A percentile compares a stretch with the other conserved stretches of the same genome.
Evolutionary conservation across 2,888 invertebrate genomes (phyloP).

Genomic region (Branchellion lobata): DNA sequence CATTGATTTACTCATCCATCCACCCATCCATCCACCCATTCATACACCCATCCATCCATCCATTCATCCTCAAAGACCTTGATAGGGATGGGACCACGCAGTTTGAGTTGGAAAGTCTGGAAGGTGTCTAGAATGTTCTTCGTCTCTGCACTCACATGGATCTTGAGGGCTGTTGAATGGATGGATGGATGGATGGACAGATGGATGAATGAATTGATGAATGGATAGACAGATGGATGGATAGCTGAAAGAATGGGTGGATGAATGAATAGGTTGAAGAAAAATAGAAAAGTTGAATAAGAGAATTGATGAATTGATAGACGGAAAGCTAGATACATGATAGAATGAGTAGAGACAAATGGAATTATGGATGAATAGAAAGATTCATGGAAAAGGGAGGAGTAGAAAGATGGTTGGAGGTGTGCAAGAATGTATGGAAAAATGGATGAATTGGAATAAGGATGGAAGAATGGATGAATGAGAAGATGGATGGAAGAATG

Average conservation of each 20-base stretch:
- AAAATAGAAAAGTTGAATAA: too few relatives aligned
- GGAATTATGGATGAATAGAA: neutral
- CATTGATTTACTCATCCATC: too few relatives aligned
- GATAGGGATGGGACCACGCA: slow-evolving; percentile 84
- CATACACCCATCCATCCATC: too few relatives aligned
- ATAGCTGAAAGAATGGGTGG: neutral
- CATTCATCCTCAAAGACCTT: slow-evolving; percentile 75
- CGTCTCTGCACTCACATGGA: slow-evolving; percentile 70
- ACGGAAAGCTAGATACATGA: neutral
- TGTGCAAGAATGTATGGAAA: neutral
- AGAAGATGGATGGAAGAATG: neutral
- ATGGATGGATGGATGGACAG: neutral
- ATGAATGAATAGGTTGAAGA: neutral
- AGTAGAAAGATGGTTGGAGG: neutral
- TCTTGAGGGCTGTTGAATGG: slow-evolving; percentile 48
- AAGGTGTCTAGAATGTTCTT: slow-evolving; percentile 64
- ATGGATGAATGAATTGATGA: neutral
- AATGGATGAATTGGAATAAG: neutral
- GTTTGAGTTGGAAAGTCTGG: slow-evolving; percentile 72
- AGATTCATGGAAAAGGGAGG: neutral
- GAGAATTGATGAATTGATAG: neutral
- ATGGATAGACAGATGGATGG: neutral
- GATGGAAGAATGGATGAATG: neutral
- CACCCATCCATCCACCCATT: too few relatives aligned
- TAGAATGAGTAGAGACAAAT: neutral